phyloP scores from a whole-genome alignment of 1,140 invertebrate species.

The Diorhabda sublineata region DNA sequence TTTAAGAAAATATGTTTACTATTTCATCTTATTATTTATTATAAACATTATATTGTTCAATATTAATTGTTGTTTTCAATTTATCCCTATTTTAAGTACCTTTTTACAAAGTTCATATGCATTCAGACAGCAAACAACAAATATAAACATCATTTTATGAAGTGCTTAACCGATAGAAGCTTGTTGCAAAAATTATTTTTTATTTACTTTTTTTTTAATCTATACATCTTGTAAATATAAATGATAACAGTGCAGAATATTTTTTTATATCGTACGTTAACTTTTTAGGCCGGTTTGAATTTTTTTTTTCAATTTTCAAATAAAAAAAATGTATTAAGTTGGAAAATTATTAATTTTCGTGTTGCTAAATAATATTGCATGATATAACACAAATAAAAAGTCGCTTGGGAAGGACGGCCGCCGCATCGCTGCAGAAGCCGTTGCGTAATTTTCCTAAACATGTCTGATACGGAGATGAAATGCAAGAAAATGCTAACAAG shows the following conservation, averaged over 20 bases:
- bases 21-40: too few species aligned
- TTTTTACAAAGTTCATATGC: not conserved
- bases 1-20: too few species aligned
- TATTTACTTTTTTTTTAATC: conserved; percentile 19
- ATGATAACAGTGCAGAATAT: conserved; percentile 27
- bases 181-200: conserved; percentile 12
- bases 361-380: too few species aligned
- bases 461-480: too few species aligned
- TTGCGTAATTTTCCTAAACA: too few species aligned
- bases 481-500: too few species aligned
- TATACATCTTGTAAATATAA: conserved; percentile 25
- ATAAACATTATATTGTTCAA: too few species aligned
- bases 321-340: too few species aligned
- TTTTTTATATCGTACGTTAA: conserved; percentile 31
- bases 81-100: not conserved
- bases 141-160: not conserved
- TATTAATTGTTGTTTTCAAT: not conserved
- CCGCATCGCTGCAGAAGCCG: too few species aligned
- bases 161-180: conserved; percentile 14
- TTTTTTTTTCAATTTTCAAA: not conserved
- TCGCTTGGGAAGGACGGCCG: too few species aligned
- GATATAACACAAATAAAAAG: too few species aligned
- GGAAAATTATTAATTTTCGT: too few species aligned
- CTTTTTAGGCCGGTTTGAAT: conserved; percentile 11
- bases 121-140: not conserved